These are phyloP conservation scores for Thymelicus acteon DNA, from an alignment of 2,888 invertebrate species.

Conservation along the genomic window DNA sequence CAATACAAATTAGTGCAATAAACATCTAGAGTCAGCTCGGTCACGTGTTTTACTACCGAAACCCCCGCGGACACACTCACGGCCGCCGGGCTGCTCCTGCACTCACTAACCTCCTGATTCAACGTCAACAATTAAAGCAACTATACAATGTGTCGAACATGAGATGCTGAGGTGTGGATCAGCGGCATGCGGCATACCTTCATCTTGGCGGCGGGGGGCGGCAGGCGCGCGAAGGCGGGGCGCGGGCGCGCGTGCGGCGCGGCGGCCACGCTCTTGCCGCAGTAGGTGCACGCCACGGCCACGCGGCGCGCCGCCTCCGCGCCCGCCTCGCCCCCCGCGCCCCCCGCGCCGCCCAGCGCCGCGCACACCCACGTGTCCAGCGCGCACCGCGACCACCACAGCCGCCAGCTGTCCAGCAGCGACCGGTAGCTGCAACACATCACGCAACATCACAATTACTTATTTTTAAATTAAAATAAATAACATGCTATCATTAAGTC, in stretches of 20 bases:
- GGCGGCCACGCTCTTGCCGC: conserved; percentile 95
- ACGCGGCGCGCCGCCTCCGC: conserved; percentile 56
- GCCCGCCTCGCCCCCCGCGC: conserved; percentile 72
- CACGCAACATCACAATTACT: not conserved
- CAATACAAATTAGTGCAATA: too few relatives aligned
- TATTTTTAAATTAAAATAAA: too few relatives aligned
- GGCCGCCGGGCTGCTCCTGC: too few relatives aligned
- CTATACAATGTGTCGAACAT: too few relatives aligned
- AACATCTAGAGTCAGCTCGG: too few relatives aligned
- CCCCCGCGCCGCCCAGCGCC: conserved; percentile 77
- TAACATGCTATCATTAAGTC: too few relatives aligned
- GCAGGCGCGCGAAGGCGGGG: conserved; percentile 84
- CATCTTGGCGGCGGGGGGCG: conserved; percentile 88
- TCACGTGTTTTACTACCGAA: too few relatives aligned
- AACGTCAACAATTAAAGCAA: too few relatives aligned
- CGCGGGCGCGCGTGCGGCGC: conserved; percentile 85
- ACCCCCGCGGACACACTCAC: too few relatives aligned
- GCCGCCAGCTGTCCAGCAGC: conserved; percentile 94
- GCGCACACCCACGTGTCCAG: conserved; percentile 92
- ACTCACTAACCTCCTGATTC: too few relatives aligned
- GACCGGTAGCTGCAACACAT: conserved; percentile 88
- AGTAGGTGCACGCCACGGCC: conserved; percentile 95
- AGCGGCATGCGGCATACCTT: conserved; percentile 77
- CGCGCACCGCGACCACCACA: conserved; percentile 95
- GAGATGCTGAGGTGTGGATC: too few relatives aligned